phyloP scores from a whole-genome alignment of 2,113 vertebrate genomes.

The Petroica traversi region DNA sequence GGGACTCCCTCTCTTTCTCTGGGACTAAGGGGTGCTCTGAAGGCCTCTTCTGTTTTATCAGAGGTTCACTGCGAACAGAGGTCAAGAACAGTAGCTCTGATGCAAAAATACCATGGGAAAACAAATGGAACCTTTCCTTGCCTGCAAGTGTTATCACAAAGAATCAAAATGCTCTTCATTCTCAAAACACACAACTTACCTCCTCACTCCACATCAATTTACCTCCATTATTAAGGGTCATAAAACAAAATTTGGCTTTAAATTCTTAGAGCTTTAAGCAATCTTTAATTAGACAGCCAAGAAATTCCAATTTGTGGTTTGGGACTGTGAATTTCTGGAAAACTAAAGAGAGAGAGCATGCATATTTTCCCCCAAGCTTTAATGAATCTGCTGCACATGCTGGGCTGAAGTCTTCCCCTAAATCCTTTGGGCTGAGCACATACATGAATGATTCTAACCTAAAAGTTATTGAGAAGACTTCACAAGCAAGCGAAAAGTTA shows the following conservation, averaged over 20 bases:
- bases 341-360: not conserved
- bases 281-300: conserved; percentile 21
- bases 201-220: not conserved
- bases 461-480: not conserved
- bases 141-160: not conserved
- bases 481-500: not conserved
- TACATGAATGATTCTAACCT: not conserved
- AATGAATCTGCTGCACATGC: not conserved
- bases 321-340: not conserved
- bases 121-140: not conserved
- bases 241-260: not conserved
- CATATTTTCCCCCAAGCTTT: not conserved
- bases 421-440: not conserved
- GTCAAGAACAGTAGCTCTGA: not conserved
- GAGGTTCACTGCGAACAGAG: not conserved
- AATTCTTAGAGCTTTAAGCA: not conserved
- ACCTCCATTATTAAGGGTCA: not conserved
- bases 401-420: not conserved
- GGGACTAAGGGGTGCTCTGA: not conserved
- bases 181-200: not conserved
- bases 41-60: not conserved
- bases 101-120: not conserved
- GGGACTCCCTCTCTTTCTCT: not conserved
- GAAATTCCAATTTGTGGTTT: not conserved
- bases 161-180: not conserved